phyloP scores from a whole-genome alignment of 2,113 vertebrate genomes.

The Morone saxatilis region DNA sequence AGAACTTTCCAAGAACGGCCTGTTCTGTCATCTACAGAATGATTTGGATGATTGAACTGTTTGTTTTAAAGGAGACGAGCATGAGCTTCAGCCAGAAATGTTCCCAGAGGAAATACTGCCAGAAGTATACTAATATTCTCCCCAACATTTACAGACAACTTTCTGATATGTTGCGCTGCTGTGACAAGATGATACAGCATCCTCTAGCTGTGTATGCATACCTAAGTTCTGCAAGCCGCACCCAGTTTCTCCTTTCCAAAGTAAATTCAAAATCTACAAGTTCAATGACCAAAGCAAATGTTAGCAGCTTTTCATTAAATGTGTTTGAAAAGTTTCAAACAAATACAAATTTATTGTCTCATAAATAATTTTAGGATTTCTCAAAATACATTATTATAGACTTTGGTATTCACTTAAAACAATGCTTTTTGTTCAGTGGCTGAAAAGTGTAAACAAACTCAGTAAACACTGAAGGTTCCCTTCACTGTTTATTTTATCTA shows the following conservation, averaged over 20 bases:
- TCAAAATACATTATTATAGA: neutral
- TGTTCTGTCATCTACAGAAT: slow-evolving; percentile 66
- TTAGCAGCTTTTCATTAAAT: neutral
- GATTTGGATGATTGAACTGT: slow-evolving; percentile 50
- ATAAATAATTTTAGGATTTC: slow-evolving; percentile 1
- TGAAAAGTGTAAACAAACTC: neutral
- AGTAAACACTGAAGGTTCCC: neutral
- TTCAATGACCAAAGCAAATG: neutral
- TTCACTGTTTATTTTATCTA: neutral
- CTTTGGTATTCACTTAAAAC: neutral
- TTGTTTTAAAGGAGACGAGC: slow-evolving; percentile 41
- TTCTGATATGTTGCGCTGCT: slow-evolving; percentile 1
- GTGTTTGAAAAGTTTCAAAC: slow-evolving; percentile 2
- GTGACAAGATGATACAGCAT: slow-evolving; percentile 25
- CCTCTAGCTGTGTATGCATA: slow-evolving; percentile 16
- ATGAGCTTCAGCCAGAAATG: slow-evolving; percentile 27
- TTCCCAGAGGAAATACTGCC: slow-evolving; percentile 29
- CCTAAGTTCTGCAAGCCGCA: slow-evolving; percentile 9
- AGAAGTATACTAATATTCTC: neutral
- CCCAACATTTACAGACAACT: slow-evolving; percentile 12
- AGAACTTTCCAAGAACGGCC: slow-evolving; percentile 47
- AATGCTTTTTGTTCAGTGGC: neutral
- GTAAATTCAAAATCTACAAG: slow-evolving; percentile 18
- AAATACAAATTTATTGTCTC: neutral
- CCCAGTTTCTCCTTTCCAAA: slow-evolving; percentile 16